These are phyloP conservation scores for Ivindomyrus marchei DNA, from an alignment of 2,113 vertebrate species.

Conservation along the genomic window DNA sequence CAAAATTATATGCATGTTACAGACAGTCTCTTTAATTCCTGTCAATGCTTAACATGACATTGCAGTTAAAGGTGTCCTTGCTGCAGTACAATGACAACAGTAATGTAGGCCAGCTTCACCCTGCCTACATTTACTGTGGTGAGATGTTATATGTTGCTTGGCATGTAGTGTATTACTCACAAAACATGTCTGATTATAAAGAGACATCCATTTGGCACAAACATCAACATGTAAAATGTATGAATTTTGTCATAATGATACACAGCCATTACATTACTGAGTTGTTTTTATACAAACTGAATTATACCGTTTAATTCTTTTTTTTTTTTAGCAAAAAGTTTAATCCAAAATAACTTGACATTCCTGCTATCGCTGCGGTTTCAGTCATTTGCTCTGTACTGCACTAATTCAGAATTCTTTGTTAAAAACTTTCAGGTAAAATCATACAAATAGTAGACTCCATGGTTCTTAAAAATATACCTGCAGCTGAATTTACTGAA, in stretches of 20 bases:
- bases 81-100: neutral
- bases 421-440: neutral
- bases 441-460: conserved; percentile 22
- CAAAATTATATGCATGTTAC: neutral
- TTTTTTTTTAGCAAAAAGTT: neutral
- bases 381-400: neutral
- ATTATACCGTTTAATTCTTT: neutral
- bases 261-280: neutral
- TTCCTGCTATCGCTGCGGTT: neutral
- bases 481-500: conserved; percentile 22
- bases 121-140: neutral
- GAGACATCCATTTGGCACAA: neutral
- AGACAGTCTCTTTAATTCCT: neutral
- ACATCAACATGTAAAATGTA: neutral
- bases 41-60: neutral
- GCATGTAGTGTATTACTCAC: neutral
- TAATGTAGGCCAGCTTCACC: neutral
- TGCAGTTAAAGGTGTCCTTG: neutral
- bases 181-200: neutral
- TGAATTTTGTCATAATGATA: neutral
- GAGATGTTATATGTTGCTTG: neutral
- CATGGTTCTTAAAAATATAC: conserved; percentile 22
- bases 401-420: neutral
- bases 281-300: neutral
- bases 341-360: neutral